Evolutionary conservation across 2,797 vertebrate genomes (phyloP), one percentile per base, ranked within the genome.

Genomic region (Aulostomus chinensis): DNA sequence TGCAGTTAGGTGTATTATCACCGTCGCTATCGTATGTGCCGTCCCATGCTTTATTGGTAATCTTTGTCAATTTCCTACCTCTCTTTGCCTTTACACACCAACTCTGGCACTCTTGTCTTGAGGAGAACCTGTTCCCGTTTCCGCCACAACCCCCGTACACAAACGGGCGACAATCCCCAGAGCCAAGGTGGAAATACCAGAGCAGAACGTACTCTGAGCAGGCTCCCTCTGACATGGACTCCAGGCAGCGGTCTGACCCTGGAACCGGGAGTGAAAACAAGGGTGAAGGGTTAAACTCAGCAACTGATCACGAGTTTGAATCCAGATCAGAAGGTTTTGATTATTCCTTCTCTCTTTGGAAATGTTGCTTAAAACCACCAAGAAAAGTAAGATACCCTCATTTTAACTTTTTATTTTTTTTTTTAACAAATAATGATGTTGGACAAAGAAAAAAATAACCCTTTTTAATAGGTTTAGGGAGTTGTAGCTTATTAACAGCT

Each of bases 141-240:
- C 94, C 95, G 0, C 39, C 91, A 16, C 95, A 96, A 28, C 95
- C 95, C 1, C 94, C 88, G 0, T 90, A 95, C 25, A 96, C 52
- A 57, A 96, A 96, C 0, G 94, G 94, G 22, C 93, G 70, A 79
- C 95, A 96, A 10, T 87, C 64, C 0, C 84, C 76, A 0, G 80
- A 82, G 35, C 18, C 55, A 0, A 2, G 2, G 10, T 94, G 93
- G 76, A 93, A 94, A 72, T 95, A 95, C 95, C 95, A 96, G 64
- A 92, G 86, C 63, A 96, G 84, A 1, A 59, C 17, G 4, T 92
- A 95, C 1, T 73, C 89, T 1, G 50, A 84, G 60, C 95, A 95
- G 63, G 75, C 63, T 2, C 95, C 95, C 58, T 96, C 95, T 0
- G 89, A 88, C 93, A 95, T 92, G 0, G 91, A 90, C 69, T 92